phyloP scores from a whole-genome alignment of 2,113 vertebrate genomes.

The Chrysochloris asiatica region DNA sequence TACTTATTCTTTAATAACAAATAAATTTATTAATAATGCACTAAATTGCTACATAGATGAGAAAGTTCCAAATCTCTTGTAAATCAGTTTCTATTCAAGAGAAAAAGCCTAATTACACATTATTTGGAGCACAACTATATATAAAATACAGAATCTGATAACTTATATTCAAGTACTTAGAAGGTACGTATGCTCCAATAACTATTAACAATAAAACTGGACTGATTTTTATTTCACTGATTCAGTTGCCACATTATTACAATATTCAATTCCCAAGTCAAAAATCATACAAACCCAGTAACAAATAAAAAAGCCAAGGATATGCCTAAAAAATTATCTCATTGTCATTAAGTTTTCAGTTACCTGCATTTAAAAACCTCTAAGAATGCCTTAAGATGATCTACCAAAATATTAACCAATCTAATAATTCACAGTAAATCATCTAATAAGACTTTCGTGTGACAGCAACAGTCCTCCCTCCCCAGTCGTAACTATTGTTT shows the following conservation, averaged over 20 bases:
- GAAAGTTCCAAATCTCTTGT: constrained; percentile 16
- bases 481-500: constrained; percentile 31
- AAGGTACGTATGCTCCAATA: neutral
- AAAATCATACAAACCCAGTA: constrained; percentile 44
- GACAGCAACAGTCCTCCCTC: constrained; percentile 41
- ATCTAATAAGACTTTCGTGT: constrained; percentile 34
- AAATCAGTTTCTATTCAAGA: constrained; percentile 52
- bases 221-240: constrained; percentile 44
- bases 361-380: constrained; percentile 48
- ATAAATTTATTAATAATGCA: constrained; percentile 36
- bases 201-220: constrained; percentile 21
- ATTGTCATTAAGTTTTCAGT: constrained; percentile 21
- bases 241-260: constrained; percentile 33
- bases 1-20: constrained; percentile 16
- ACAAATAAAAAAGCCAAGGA: constrained; percentile 52
- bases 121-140: constrained; percentile 1
- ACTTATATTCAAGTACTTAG: neutral
- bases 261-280: constrained; percentile 36
- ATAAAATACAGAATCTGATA: constrained; percentile 33
- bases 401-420: constrained; percentile 15
- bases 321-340: constrained; percentile 15
- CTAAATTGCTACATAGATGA: constrained; percentile 40
- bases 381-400: constrained; percentile 58
- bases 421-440: constrained; percentile 47
- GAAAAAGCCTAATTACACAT: constrained; percentile 37